Evolutionary conservation across 2,797 vertebrate genomes (phyloP), one percentile per base, ranked within the genome.

Genomic region (Peromyscus eremicus): DNA sequence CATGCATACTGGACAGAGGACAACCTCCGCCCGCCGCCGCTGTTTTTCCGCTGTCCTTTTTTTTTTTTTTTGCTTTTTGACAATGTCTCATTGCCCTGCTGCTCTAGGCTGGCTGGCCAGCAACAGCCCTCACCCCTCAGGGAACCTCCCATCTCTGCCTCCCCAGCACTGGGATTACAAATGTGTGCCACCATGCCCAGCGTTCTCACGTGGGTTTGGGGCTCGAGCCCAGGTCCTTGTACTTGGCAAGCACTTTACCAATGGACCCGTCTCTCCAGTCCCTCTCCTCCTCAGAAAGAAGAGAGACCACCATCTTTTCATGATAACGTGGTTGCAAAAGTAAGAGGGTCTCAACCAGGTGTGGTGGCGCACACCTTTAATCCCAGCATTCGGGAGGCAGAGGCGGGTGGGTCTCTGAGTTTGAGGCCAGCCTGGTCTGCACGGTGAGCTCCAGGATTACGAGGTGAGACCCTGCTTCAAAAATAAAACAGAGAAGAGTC

Each of bases 301-400:
- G 37, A 81, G 55, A 89, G 93, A 95, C 83, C 57, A 80, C 76
- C 70, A 70, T 96, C 90, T 94, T 95, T 95, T 83, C 85, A 76
- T 75, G 76, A 64, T 68, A 60, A 80, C 46, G 91, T 55, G 37
- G 52, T 94, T 88, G 93, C 73, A 90, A 84, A 95, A 66, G 66
- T 43, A 89, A 96, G 79, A 89, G 83, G 70, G 43, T 91, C 70
- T 95, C 57, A 29, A 16, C 25, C 14, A 32, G 76, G 25, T 6
- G 14, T 79, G 25, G 25, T 43, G 40, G 23, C 2, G 25, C 0
- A 0, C 5, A 2, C 73, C 21, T 75, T 43, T 43, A 75, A 75
- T 75, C 0, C 23, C 37, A 12, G 23, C 5, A 76, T 25, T 76
- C 0, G 10, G 64, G 37, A 73, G 37, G 19, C 71, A 12, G 71